Evolutionary conservation across 2,797 vertebrate species (phyloP).

Genomic region (Melopsittacus undulatus): DNA sequence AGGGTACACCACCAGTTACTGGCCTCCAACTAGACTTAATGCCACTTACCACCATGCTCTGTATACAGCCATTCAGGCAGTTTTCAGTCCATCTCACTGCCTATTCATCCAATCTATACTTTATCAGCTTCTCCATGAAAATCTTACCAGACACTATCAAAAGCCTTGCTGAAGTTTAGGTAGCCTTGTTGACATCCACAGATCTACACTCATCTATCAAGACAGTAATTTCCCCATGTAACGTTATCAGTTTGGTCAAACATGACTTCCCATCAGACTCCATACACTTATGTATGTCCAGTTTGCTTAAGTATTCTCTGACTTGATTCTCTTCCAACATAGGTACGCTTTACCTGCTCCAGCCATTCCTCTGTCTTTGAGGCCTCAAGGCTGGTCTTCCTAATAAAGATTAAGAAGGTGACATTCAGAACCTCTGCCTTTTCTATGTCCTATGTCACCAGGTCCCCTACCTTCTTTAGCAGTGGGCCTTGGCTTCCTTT

Average conservation of each 20-base stretch:
- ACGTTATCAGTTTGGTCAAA: background rate
- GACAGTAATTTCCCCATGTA: background rate
- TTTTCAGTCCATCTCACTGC: background rate
- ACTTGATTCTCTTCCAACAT: background rate
- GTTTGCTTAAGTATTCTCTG: background rate
- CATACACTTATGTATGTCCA: rapidly evolving
- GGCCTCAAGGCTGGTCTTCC: background rate
- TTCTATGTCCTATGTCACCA: background rate
- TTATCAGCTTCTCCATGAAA: background rate
- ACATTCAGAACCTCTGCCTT: background rate
- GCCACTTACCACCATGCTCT: rapidly evolving
- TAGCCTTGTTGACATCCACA: background rate
- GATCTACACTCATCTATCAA: background rate
- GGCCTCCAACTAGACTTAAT: background rate
- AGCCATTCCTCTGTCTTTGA: background rate
- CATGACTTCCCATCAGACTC: background rate
- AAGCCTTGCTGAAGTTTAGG: background rate
- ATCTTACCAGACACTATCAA: background rate
- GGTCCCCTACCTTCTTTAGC: background rate
- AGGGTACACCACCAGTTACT: background rate
- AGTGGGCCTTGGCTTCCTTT: background rate
- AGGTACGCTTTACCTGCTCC: background rate
- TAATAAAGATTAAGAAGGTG: background rate
- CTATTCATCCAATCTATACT: background rate
- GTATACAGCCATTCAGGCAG: background rate